A percentile compares a stretch with the other conserved stretches of the same genome.
Conservation (phyloP, 2,113 vertebrate genomes). For the Hylia prasina region DNA sequence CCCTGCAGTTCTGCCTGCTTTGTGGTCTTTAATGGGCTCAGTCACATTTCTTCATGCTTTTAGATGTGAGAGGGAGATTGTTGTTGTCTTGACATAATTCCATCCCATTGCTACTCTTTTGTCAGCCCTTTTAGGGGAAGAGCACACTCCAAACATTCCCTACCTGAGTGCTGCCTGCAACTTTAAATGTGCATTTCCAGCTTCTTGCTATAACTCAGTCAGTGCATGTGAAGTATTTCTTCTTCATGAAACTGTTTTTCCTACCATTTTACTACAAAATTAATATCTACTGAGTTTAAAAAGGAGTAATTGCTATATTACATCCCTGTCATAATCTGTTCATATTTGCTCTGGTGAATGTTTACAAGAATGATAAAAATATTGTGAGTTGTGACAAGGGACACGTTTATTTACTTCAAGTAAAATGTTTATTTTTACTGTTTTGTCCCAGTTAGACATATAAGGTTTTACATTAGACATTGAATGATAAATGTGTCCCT, state of each 20-base stretch:
- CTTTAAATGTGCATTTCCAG: background rate
- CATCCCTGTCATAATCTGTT: background rate
- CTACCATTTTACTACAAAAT: background rate
- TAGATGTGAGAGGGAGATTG: background rate
- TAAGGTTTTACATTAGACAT: background rate
- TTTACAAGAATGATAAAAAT: background rate
- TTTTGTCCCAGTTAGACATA: background rate
- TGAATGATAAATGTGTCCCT: background rate
- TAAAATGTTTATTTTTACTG: background rate
- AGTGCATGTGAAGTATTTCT: background rate
- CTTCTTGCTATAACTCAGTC: background rate
- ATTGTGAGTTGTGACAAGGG: background rate
- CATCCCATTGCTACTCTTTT: background rate
- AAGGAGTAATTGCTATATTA: background rate
- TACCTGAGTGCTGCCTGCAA: background rate
- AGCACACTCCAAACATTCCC: background rate
- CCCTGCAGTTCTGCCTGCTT: background rate
- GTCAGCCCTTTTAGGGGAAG: background rate
- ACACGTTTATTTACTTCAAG: slow-evolving; percentile 1
- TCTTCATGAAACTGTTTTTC: background rate
- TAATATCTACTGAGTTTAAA: background rate
- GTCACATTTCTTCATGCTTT: background rate
- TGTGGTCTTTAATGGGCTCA: background rate
- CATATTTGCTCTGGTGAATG: background rate
- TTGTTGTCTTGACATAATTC: background rate